Conservation (phyloP, 2,888 invertebrate genomes). For the Stegophylla sp. region DNA sequence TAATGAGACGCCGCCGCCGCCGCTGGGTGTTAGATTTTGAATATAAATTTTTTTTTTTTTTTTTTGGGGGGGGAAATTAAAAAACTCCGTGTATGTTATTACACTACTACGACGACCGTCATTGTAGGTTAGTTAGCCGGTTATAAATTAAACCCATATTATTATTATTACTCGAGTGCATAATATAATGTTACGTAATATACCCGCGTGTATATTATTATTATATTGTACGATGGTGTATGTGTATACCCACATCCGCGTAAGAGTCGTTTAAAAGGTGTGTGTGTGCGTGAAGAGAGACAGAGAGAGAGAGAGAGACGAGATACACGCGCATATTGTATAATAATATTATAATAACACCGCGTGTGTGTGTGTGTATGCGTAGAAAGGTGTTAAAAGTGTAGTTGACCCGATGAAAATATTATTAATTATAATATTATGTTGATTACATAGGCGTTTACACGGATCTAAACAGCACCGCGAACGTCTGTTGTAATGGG, state of each 20-base stretch:
- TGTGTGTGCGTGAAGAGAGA: neutral
- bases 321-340: too few relatives aligned
- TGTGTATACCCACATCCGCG: neutral
- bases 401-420: too few relatives aligned
- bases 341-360: too few relatives aligned
- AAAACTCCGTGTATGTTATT: neutral
- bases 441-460: too few relatives aligned
- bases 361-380: too few relatives aligned
- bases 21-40: conserved; percentile 40
- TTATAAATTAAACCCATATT: conserved; percentile 15
- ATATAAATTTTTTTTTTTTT: conserved; percentile 18
- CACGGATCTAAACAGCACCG: too few relatives aligned
- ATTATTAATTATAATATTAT: too few relatives aligned
- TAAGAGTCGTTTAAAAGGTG: neutral
- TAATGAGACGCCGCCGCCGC: conserved; percentile 30
- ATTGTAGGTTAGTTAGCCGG: conserved; percentile 11
- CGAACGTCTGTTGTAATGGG: too few relatives aligned
- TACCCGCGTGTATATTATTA: too few relatives aligned
- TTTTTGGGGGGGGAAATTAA: conserved; percentile 42
- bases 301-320: neutral
- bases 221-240: too few relatives aligned
- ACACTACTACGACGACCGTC: neutral
- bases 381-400: too few relatives aligned
- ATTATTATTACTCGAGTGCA: neutral
- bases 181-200: neutral